Conservation (phyloP, 2,113 vertebrate species). For the Phylloscopus whistleri region DNA sequence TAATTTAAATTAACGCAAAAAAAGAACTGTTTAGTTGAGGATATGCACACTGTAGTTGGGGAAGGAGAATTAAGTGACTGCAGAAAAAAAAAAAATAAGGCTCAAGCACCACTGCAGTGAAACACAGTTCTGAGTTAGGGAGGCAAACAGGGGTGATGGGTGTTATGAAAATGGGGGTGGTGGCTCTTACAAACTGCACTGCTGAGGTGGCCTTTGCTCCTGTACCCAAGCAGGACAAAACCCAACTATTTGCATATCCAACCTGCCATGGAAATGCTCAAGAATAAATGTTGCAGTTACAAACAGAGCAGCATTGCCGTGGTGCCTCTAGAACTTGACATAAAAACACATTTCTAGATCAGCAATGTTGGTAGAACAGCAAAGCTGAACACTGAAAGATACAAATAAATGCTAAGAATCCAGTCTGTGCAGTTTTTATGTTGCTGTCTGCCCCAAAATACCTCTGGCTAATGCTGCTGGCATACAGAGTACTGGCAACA, state of each 20-base stretch:
- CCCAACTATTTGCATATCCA: background rate
- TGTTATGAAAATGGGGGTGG: rapidly evolving
- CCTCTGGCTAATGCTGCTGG: background rate
- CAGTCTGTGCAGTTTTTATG: background rate
- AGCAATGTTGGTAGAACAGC: background rate
- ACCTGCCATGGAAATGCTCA: background rate
- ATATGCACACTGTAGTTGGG: background rate
- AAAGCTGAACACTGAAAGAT: background rate
- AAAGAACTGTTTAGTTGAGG: background rate
- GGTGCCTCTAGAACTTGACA: background rate
- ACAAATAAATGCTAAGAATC: background rate
- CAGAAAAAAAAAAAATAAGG: background rate
- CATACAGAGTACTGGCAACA: rapidly evolving
- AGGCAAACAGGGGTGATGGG: background rate
- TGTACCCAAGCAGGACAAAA: background rate
- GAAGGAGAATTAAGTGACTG: background rate
- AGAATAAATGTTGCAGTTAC: rapidly evolving
- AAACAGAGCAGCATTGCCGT: background rate
- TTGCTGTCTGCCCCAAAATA: background rate
- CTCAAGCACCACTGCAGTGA: background rate
- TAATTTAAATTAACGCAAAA: background rate
- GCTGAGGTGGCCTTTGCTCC: background rate
- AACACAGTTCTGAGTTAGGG: background rate
- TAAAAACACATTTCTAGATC: background rate
- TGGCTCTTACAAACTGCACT: background rate